phyloP scores from a whole-genome alignment of 2,113 vertebrate genomes.

The Mungos mungo region DNA sequence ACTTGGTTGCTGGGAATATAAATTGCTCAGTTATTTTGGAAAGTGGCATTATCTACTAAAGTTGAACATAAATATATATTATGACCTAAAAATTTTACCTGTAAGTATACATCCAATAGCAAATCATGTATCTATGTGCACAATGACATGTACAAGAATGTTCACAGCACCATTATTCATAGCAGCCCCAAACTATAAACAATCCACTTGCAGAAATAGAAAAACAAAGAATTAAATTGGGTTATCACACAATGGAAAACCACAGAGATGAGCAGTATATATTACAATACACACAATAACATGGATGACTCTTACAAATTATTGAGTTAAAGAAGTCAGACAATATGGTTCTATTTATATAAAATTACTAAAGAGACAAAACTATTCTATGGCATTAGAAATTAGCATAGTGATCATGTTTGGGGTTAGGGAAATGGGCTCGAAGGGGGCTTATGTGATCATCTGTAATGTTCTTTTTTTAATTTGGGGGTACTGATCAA shows the following conservation, averaged over 20 bases:
- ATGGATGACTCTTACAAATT: not conserved
- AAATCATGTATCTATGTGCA: not conserved
- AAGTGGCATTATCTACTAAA: not conserved
- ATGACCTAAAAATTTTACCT: not conserved
- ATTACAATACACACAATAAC: not conserved
- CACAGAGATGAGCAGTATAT: not conserved
- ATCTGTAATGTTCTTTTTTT: not conserved
- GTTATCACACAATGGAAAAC: not conserved
- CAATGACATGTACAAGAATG: not conserved
- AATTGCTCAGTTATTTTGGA: not conserved
- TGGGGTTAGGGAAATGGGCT: not conserved
- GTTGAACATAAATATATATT: not conserved
- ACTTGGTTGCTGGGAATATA: not conserved
- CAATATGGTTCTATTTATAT: not conserved
- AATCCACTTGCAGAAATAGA: not conserved
- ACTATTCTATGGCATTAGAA: not conserved
- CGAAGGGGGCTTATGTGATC: not conserved
- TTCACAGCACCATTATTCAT: not conserved
- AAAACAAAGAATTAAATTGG: not conserved
- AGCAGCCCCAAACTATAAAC: not conserved
- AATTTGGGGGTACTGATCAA: not conserved
- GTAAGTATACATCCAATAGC: not conserved
- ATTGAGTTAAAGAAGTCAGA: not conserved
- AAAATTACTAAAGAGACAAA: not conserved
- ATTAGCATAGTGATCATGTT: not conserved